Evolutionary conservation across 2,113 vertebrate genomes (phyloP).

Genomic region (Macaca mulatta): DNA sequence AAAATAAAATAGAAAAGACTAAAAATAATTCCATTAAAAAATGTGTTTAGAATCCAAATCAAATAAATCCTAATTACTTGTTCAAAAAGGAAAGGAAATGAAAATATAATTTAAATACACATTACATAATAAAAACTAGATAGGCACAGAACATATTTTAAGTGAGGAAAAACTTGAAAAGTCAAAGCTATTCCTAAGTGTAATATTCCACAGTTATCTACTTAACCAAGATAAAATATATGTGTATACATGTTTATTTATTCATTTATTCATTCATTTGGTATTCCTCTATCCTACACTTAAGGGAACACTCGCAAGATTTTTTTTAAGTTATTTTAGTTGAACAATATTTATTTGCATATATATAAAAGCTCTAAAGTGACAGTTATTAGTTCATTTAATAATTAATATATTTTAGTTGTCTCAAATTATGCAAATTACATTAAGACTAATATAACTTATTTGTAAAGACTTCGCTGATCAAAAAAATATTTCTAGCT

Average conservation of each 20-base stretch:
- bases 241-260: not conserved
- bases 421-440: not conserved
- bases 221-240: constrained; percentile 21
- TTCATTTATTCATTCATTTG: not conserved
- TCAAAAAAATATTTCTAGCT: not conserved
- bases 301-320: not conserved
- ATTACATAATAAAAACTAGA: not conserved
- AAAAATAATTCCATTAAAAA: not conserved
- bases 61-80: constrained; percentile 14
- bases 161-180: not conserved
- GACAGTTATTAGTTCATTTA: not conserved
- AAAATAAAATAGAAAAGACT: too few species aligned
- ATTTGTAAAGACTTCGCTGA: not conserved
- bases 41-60: not conserved
- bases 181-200: constrained; percentile 25
- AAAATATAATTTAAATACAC: constrained; percentile 17
- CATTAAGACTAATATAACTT: constrained; percentile 1
- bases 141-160: not conserved
- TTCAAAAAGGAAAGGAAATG: constrained; percentile 32
- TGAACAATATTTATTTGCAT: constrained; percentile 28
- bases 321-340: not conserved
- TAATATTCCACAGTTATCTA: not conserved
- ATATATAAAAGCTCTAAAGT: not conserved
- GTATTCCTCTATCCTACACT: not conserved
- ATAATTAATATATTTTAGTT: constrained; percentile 6